Base-by-base conservation (phyloP, 2,113 vertebrate species). In the Amphilophus citrinellus region DNA sequence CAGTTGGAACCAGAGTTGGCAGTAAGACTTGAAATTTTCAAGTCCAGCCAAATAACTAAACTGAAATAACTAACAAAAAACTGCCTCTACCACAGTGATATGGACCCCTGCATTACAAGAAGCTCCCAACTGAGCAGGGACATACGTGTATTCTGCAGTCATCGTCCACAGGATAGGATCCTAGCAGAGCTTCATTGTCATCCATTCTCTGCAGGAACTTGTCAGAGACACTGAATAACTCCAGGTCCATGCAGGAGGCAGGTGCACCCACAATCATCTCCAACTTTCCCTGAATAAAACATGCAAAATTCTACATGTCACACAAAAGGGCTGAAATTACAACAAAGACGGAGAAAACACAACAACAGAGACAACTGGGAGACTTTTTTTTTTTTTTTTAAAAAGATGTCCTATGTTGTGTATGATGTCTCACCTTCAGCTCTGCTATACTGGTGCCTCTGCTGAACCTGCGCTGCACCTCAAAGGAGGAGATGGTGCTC, bases 91-190 rank as follows among this genome's bases (percentile, higher is more conserved):
- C 68, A 73, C 44, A 32, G 17, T 32, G 18, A 73, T 56, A 27
- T 73, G 68, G 7, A 5, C 14, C 6, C 20, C 8, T 42, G 18
- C 37, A 57, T 10, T 61, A 58, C 42, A 66, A 50, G 3, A 18
- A 63, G 20, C 35, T 62, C 24, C 3, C 35, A 80, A 61, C 9
- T 8, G 0, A 68, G 9, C 5, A 27, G 22, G 30, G 61, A 89
- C 97, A 82, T 93, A 98, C 98, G 2, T 98, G 97, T 94, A 98
- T 97, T 90, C 96, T 96, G 94, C 97, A 98, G 87, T 97, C 93
- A 1, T 98, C 96, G 7, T 98, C 97, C 11, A 98, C 95, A 8
- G 96, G 96, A 91, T 97, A 98, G 1, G 97, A 98, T 44, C 98
- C 97, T 62, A 98, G 89, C 84, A 98, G 87, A 1, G 97, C 97